phyloP scores from a whole-genome alignment of 2,888 invertebrate genomes.

The Heliconius ismenius region DNA sequence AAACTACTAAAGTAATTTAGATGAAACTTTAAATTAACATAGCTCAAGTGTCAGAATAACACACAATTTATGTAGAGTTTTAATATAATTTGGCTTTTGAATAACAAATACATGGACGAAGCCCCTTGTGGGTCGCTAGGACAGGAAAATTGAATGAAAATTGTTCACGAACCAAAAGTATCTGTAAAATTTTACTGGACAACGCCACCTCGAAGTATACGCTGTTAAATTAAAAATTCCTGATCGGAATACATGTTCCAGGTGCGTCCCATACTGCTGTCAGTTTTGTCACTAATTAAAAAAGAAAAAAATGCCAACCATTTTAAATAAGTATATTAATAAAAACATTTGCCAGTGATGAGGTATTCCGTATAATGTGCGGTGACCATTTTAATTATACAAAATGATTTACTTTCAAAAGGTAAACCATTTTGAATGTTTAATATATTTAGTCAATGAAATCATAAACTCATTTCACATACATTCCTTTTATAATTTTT shows the following conservation, averaged over 20 bases:
- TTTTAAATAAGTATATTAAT: slow-evolving; percentile 6
- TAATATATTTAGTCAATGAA: not conserved
- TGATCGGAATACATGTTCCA: slow-evolving; percentile 4
- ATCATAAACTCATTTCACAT: not conserved
- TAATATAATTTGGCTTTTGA: not conserved
- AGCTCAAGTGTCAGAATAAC: too few species aligned
- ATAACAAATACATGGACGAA: not conserved
- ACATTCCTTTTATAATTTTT: not conserved
- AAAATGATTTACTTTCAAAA: not conserved
- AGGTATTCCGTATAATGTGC: slow-evolving; percentile 3
- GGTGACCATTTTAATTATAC: slow-evolving; percentile 5
- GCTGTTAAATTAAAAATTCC: slow-evolving; percentile 15
- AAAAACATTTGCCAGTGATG: not conserved
- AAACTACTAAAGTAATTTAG: not conserved
- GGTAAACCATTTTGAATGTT: not conserved
- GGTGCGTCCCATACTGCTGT: not conserved
- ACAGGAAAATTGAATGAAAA: slow-evolving; percentile 5
- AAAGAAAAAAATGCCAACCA: not conserved
- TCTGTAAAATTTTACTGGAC: slow-evolving; percentile 3
- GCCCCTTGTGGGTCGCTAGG: not conserved
- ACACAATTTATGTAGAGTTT: not conserved
- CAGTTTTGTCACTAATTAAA: slow-evolving; percentile 3
- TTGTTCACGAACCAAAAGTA: not conserved
- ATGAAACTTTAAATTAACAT: not conserved
- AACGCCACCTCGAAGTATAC: not conserved